These are phyloP conservation scores for Hermetia illucens DNA, from an alignment of 1,140 invertebrate genomes.

Conservation along the genomic window DNA sequence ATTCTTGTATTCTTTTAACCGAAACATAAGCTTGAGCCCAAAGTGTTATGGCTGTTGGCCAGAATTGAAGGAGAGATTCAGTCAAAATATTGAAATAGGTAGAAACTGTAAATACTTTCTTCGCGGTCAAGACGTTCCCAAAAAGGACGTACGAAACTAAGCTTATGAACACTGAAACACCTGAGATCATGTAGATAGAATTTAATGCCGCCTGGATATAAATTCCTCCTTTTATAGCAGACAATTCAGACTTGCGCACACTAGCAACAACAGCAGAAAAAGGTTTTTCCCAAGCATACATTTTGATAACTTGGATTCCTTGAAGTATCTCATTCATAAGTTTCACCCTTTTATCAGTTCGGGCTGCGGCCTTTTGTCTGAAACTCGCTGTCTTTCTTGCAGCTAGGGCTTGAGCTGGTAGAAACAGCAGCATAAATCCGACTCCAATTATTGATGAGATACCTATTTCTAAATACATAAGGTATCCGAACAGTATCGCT, in stretches of 20 bases:
- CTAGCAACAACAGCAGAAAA: conserved; percentile 52
- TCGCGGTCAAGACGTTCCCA: conserved; percentile 47
- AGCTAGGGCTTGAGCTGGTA: conserved; percentile 68
- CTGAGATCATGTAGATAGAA: conserved; percentile 48
- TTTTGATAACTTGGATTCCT: conserved; percentile 73
- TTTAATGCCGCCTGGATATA: conserved; percentile 23
- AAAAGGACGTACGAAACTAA: conserved; percentile 61
- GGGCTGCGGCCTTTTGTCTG: conserved; percentile 33
- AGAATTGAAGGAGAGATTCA: conserved; percentile 55
- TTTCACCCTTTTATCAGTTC: conserved; percentile 68
- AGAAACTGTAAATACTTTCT: conserved; percentile 60
- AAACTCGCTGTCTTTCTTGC: conserved; percentile 50
- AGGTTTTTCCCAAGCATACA: conserved; percentile 81
- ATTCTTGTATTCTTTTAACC: conserved; percentile 50
- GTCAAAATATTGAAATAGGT: conserved; percentile 58
- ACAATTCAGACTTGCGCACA: conserved; percentile 43
- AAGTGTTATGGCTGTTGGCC: conserved; percentile 48
- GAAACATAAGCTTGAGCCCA: conserved; percentile 47
- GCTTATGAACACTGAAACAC: conserved; percentile 62
- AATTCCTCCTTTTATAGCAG: conserved; percentile 37
- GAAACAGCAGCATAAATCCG: conserved; percentile 59
- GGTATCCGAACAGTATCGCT: conserved; percentile 53
- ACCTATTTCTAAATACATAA: conserved; percentile 61
- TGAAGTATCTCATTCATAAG: conserved; percentile 74
- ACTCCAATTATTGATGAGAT: conserved; percentile 62